Evolutionary conservation across 2,113 vertebrate species (phyloP), one percentile per base, ranked within the genome.

Genomic region (Hippocampus comes): DNA sequence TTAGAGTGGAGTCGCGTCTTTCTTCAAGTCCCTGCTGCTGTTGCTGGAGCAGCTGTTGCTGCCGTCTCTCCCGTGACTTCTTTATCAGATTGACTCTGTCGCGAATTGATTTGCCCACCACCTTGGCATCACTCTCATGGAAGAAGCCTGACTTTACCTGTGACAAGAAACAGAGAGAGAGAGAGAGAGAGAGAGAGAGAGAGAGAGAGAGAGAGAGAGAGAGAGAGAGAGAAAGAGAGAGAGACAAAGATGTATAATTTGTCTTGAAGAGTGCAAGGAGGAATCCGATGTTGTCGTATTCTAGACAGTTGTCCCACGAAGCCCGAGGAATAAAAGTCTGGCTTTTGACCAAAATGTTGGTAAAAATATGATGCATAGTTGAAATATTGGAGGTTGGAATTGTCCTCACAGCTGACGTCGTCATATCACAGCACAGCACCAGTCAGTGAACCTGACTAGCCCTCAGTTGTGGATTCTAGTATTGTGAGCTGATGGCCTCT

Each of bases 121-220:
- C 93, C 81, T 97, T 97, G 56, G 94, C 94, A 84, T 97, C 96
- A 53, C 95, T 97, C 88, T 97, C 96, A 72, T 97, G 95, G 76
- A 97, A 96, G 84, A 97, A 96, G 75, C 95, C 95, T 2, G 96
- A 97, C 64, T 95, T 97, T 59, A 97, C 95, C 96, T 97, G 80
- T 55, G 14, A 49, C 76, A 60, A 59, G 21, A 61, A 10, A 59
- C 41, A 53, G 53, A 63, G 38, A 68, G 15, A 66, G 34, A 14
- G 25, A 7, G 30, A n/a, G 55, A 42, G 60, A 63, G 60, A 63
- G 30, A 34, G 30, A 5, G 5, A 38, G 34, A 38, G 34, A 38
- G 34, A 38, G 34, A 38, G 34, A 34, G 25, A 25, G 25, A 1
- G 25, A 25, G 25, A 53, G 56, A 63, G 38, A 68, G 15, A 66